Conservation (phyloP, 2,888 invertebrate species). For the Aphelenchoides bicaudatus region DNA sequence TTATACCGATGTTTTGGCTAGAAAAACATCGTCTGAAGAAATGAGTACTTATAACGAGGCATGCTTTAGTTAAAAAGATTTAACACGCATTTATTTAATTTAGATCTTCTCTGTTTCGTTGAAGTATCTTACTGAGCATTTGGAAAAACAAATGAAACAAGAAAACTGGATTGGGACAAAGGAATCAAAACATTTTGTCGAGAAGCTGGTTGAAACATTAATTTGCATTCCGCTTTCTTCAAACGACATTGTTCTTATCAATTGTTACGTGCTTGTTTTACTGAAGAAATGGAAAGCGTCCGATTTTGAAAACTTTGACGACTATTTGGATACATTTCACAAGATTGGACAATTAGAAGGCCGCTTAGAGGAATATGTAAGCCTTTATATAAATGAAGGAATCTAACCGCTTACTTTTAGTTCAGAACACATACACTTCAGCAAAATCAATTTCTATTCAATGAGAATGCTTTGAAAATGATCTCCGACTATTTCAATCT, state of each 20-base stretch:
- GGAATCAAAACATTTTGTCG: slow-evolving; percentile 8
- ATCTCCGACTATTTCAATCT: background rate
- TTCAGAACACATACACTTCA: background rate
- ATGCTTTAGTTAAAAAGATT: background rate
- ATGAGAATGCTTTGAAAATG: slow-evolving; percentile 16
- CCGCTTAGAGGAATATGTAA: too few species aligned
- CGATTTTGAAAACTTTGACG: slow-evolving; percentile 2
- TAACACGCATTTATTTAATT: slow-evolving; percentile 10
- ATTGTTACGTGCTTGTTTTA: too few species aligned
- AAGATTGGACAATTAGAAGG: too few species aligned
- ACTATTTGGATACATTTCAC: background rate
- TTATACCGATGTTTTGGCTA: background rate
- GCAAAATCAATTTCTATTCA: slow-evolving; percentile 26
- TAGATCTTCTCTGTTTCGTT: slow-evolving; percentile 23
- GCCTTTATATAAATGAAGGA: too few species aligned
- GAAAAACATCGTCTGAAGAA: too few species aligned
- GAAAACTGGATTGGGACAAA: background rate
- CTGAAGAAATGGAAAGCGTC: too few species aligned
- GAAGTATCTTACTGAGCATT: slow-evolving; percentile 14
- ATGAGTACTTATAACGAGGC: slow-evolving; percentile 1
- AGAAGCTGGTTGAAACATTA: slow-evolving; percentile 16
- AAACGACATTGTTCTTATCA: slow-evolving; percentile 15
- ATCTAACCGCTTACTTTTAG: too few species aligned
- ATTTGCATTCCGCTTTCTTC: slow-evolving; percentile 12
- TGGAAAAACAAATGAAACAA: background rate